Evolutionary conservation across 2,797 vertebrate genomes (phyloP).

Genomic region (Tapera naevia): DNA sequence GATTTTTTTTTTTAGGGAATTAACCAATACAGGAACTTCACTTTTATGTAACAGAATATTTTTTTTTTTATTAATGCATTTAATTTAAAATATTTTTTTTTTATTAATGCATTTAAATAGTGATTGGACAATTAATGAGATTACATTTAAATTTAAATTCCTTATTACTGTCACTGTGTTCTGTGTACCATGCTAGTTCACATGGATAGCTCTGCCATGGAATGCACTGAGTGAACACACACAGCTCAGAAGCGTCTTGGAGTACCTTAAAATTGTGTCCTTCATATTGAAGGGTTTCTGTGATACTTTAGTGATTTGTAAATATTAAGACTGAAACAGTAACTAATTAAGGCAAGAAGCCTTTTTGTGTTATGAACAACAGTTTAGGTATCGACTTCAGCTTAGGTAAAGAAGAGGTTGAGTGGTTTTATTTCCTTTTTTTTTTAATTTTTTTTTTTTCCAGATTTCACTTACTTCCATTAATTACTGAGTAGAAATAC

Average conservation of each 20-base stretch:
- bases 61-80: slow-evolving; percentile 42
- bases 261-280: neutral
- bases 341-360: neutral
- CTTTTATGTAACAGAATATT: neutral
- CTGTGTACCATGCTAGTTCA: neutral
- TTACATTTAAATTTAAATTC: slow-evolving; percentile 45
- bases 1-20: slow-evolving; percentile 40
- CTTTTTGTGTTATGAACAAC: neutral
- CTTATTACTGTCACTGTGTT: neutral
- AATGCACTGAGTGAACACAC: neutral
- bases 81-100: slow-evolving; percentile 53
- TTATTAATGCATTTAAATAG: slow-evolving; percentile 42
- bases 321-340: neutral
- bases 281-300: neutral
- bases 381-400: neutral
- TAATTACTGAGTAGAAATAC: neutral
- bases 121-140: slow-evolving; percentile 32
- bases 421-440: no score
- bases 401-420: neutral
- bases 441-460: neutral
- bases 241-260: neutral
- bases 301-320: neutral
- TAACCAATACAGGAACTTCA: slow-evolving; percentile 44
- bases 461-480: neutral
- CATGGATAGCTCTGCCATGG: neutral